Conservation (phyloP, 2,113 vertebrate genomes). For the Tetrao urogallus region DNA sequence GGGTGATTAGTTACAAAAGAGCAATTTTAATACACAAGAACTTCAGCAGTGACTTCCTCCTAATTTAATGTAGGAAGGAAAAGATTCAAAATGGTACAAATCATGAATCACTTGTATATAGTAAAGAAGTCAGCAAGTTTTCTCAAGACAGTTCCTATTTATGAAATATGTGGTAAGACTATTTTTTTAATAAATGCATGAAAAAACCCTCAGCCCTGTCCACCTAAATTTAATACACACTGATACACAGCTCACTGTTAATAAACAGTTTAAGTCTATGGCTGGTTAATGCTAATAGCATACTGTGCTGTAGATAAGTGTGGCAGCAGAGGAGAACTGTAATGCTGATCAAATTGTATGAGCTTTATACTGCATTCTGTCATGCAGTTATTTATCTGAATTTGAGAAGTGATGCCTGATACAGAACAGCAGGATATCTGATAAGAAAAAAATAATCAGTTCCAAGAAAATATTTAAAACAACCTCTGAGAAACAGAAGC, state of each 20-base stretch:
- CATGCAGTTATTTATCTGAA: background rate
- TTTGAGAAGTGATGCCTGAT: background rate
- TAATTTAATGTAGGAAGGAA: background rate
- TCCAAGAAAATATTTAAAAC: background rate
- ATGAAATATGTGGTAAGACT: background rate
- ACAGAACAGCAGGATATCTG: background rate
- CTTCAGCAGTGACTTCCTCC: background rate
- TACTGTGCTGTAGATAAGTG: background rate
- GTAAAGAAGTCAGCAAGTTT: background rate
- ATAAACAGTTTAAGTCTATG: background rate
- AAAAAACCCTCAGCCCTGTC: background rate
- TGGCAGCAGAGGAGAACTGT: background rate
- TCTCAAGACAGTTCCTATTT: background rate
- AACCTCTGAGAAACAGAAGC: background rate
- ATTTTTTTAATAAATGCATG: background rate
- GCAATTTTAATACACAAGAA: fast-evolving
- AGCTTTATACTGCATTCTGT: background rate
- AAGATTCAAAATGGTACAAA: background rate
- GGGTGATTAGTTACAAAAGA: background rate
- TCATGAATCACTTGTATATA: fast-evolving
- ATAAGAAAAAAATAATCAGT: background rate
- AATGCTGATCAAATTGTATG: background rate
- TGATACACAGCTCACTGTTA: background rate
- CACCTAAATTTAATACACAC: background rate
- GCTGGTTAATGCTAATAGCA: background rate